Evolutionary conservation across 2,888 invertebrate species (phyloP), one percentile per base, ranked within the genome.

Genomic region (Acholoe squamosa): DNA sequence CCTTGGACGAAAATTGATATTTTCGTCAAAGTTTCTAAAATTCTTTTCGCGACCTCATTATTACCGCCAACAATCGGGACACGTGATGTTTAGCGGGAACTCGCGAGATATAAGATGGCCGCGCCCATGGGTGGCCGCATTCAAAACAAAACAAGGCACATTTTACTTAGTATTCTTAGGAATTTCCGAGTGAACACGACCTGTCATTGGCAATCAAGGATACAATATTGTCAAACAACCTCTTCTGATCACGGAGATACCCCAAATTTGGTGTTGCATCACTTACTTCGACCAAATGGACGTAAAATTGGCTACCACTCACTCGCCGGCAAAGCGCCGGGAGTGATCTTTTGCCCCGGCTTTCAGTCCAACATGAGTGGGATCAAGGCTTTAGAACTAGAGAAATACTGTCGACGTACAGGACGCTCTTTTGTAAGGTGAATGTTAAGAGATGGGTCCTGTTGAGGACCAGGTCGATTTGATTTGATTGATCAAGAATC

Each of bases 291-390:
- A 0, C 33, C 80, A 43, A 34, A 34, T 14, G 34, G 43, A 33
- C 80, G 43, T 19, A 76, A 0, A 28, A 12, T 80, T 16, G 80
- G 43, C 7, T 80, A 80, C 80, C 1, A 43, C 33, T 16, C 80
- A 0, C 34, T 34, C 5, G 84, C 61, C 80, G 31, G 80, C 90
- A 89, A 19, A 3, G 51, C 43, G 22, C 92, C 92, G 14, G 93
- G 93, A 16, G 89, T 93, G 22, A 67, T 93, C 1, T 93, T 93
- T 67, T 91, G 89, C 31, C 88, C 91, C 54, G 93, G 92, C 12
- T 92, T 92, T 54, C 90, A 91, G 88, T 91, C 92, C 7, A 91
- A 91, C 43, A 93, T 93, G 93, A 31, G 67, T 19, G 93, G 92
- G 19, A 89, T 77, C 16, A 93, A 93, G 84, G 92, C 93, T 0